Conservation (phyloP, 2,888 invertebrate genomes). For the Coelopa pilipes region DNA sequence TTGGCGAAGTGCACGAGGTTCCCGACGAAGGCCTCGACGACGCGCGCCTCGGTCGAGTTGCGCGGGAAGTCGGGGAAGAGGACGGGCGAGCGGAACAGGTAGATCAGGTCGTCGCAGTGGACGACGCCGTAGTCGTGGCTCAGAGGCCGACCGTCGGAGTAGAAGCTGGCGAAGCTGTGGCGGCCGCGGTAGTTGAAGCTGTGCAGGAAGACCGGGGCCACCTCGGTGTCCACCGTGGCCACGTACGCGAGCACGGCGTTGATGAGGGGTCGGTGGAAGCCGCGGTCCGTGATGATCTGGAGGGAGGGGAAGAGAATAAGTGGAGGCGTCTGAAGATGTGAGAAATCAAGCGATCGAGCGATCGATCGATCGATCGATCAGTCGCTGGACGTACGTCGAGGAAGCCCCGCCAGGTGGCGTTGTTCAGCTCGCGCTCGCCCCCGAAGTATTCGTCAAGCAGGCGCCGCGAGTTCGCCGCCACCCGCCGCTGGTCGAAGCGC, state of each 20-base stretch:
- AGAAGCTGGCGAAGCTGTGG: constrained; percentile 66
- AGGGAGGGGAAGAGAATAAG: neutral
- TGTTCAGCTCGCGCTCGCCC: constrained; percentile 53
- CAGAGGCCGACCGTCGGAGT: constrained; percentile 56
- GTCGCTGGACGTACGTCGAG: constrained; percentile 49
- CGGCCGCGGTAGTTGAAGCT: constrained; percentile 68
- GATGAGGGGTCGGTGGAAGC: constrained; percentile 67
- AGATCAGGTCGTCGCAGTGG: constrained; percentile 70
- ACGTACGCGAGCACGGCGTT: constrained; percentile 58
- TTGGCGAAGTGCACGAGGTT: constrained; percentile 69
- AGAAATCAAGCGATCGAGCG: too few relatives aligned
- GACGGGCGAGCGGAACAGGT: constrained; percentile 67
- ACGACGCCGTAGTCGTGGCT: constrained; percentile 61
- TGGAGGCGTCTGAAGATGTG: too few relatives aligned
- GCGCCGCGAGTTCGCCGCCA: constrained; percentile 42
- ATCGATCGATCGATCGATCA: too few relatives aligned
- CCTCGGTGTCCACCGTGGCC: constrained; percentile 45
- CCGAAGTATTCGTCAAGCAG: constrained; percentile 57
- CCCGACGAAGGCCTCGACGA: constrained; percentile 63
- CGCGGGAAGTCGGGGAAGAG: constrained; percentile 63
- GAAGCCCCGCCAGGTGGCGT: constrained; percentile 54
- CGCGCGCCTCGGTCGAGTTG: constrained; percentile 59
- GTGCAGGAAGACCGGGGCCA: constrained; percentile 67
- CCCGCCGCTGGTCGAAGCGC: constrained; percentile 33
- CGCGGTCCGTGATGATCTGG: constrained; percentile 69